Conservation (phyloP, 2,797 vertebrate species). For the Labroides dimidiatus region DNA sequence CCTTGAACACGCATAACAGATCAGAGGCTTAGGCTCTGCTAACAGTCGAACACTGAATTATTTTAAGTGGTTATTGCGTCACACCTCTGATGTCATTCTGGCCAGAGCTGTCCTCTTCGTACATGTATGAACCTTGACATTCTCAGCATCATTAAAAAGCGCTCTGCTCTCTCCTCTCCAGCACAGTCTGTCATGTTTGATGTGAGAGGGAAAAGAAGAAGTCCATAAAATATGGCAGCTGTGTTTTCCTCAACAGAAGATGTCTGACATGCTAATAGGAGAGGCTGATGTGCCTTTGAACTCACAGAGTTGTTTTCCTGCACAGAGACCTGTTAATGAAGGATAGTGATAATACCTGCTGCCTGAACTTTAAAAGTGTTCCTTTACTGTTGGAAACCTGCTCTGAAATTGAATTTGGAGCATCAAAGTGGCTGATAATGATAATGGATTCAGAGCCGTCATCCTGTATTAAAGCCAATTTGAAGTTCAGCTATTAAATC, state of each 20-base stretch:
- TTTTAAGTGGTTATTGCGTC: slow-evolving; percentile 55
- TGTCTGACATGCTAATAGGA: slow-evolving; percentile 58
- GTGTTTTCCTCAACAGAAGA: slow-evolving; percentile 37
- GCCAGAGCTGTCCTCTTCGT: slow-evolving; percentile 40
- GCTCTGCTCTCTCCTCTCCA: slow-evolving; percentile 39
- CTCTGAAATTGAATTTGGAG: slow-evolving; percentile 58
- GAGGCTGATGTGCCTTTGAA: slow-evolving; percentile 70
- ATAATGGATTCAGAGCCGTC: slow-evolving; percentile 59
- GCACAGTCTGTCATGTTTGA: slow-evolving; percentile 59
- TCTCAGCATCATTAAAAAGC: slow-evolving; percentile 60
- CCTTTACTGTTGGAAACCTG: slow-evolving; percentile 45
- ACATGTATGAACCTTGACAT: slow-evolving; percentile 34
- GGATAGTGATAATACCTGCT: slow-evolving; percentile 59
- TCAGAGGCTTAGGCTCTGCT: slow-evolving; percentile 29
- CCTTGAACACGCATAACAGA: slow-evolving; percentile 24
- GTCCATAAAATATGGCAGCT: slow-evolving; percentile 39
- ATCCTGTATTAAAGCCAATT: slow-evolving; percentile 47
- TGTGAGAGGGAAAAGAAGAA: slow-evolving; percentile 51
- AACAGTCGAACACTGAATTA: slow-evolving; percentile 34
- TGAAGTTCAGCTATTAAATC: slow-evolving; percentile 57
- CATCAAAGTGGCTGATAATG: slow-evolving; percentile 68
- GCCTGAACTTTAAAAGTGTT: slow-evolving; percentile 45
- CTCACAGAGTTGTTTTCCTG: slow-evolving; percentile 67
- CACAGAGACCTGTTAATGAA: slow-evolving; percentile 50
- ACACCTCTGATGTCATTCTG: slow-evolving; percentile 48